These are phyloP conservation scores for Philereme vetulata DNA, from an alignment of 2,888 invertebrate species.

Conservation along the genomic window DNA sequence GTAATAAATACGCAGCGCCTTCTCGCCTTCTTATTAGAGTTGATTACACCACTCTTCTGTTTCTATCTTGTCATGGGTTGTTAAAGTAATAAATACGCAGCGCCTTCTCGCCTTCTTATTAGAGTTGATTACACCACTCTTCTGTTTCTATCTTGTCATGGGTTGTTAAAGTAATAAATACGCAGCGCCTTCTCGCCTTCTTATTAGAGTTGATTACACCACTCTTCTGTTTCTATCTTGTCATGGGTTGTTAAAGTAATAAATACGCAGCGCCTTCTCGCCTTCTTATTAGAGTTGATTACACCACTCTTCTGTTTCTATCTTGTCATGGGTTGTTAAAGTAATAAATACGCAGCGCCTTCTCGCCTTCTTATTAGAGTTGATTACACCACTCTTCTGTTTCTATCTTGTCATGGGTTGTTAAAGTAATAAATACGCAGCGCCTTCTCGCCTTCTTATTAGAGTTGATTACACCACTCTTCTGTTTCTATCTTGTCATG, in stretches of 20 bases:
- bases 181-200: conserved; percentile 75
- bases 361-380: conserved; percentile 78
- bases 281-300: conserved; percentile 78
- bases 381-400: conserved; percentile 75
- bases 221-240: conserved; percentile 75
- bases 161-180: conserved; percentile 71
- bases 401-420: conserved; percentile 75
- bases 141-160: conserved; percentile 74
- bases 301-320: conserved; percentile 74
- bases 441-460: conserved; percentile 78
- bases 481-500: conserved; percentile 74
- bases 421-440: conserved; percentile 70
- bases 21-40: conserved; percentile 78
- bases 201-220: conserved; percentile 77
- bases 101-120: conserved; percentile 78
- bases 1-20: conserved; percentile 69
- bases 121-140: conserved; percentile 75
- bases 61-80: conserved; percentile 75
- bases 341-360: conserved; percentile 69
- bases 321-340: conserved; percentile 73
- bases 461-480: conserved; percentile 75
- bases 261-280: conserved; percentile 72
- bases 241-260: conserved; percentile 72
- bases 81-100: conserved; percentile 70
- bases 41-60: conserved; percentile 75